Evolutionary conservation across 2,797 vertebrate species (phyloP).

Genomic region (Manis crassicaudata): DNA sequence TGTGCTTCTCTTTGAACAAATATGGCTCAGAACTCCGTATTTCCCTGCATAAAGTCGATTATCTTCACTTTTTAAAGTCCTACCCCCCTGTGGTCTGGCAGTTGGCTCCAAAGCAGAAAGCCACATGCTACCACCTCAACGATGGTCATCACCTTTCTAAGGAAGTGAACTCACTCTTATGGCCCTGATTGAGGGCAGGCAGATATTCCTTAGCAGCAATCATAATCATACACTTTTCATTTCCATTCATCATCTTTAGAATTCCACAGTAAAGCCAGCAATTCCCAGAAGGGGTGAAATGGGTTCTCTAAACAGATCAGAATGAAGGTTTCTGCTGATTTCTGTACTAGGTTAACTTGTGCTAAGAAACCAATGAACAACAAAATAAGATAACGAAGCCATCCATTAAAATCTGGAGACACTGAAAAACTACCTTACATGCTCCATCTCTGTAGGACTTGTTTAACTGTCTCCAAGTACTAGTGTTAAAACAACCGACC

Average conservation of each 20-base stretch:
- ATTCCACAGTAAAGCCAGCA: conserved; percentile 50
- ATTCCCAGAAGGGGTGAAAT: conserved; percentile 10
- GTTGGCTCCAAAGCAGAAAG: conserved; percentile 53
- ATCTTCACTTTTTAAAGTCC: conserved; percentile 58
- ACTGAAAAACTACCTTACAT: conserved; percentile 54
- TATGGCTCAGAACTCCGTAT: conserved; percentile 49
- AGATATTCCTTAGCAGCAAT: neutral
- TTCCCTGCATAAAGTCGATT: conserved; percentile 48
- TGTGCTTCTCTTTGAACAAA: conserved; percentile 58
- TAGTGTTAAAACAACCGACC: conserved; percentile 44
- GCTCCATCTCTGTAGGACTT: neutral
- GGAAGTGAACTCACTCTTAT: neutral
- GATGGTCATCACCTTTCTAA: conserved; percentile 47
- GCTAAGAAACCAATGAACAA: neutral
- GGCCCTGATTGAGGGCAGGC: conserved; percentile 23
- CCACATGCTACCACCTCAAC: conserved; percentile 49
- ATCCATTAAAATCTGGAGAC: conserved; percentile 67
- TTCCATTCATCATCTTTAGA: conserved; percentile 34
- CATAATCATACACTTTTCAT: neutral
- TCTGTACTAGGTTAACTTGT: conserved; percentile 52
- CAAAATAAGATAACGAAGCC: conserved; percentile 68
- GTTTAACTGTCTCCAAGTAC: conserved; percentile 36
- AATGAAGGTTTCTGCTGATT: conserved; percentile 20
- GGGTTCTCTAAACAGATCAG: conserved; percentile 33
- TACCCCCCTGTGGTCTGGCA: conserved; percentile 13